Evolutionary conservation across 2,888 invertebrate genomes (phyloP).

Genomic region (Rhabditoides inermis): DNA sequence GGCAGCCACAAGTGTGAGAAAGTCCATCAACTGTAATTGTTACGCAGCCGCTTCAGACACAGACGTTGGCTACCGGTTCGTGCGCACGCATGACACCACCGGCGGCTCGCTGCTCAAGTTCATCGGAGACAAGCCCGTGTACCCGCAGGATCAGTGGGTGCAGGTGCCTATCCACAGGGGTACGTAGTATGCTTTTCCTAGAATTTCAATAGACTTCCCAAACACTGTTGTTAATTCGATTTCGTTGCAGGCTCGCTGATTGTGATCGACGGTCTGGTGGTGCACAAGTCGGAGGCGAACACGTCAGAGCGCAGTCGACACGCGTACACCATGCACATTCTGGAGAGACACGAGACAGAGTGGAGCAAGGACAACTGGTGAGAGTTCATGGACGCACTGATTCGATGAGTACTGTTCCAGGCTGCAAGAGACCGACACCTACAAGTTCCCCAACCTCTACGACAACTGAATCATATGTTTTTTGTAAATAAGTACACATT

Average conservation of each 20-base stretch:
- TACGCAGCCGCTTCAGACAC: conserved; percentile 21
- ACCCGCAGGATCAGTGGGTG: conserved; percentile 66
- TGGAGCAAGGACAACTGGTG: conserved; percentile 66
- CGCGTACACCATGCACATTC: conserved; percentile 88
- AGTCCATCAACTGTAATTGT: too few relatives aligned
- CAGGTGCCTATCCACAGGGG: conserved; percentile 77
- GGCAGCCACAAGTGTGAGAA: conserved; percentile 76
- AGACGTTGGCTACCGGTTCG: conserved; percentile 38
- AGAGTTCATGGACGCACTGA: conserved; percentile 2
- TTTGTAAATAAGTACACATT: too few relatives aligned
- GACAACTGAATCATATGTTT: too few relatives aligned
- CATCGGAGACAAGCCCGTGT: conserved; percentile 38
- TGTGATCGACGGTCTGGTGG: conserved; percentile 81
- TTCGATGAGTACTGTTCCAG: too few relatives aligned
- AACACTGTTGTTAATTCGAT: neutral
- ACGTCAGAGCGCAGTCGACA: conserved; percentile 74
- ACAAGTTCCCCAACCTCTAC: conserved; percentile 39
- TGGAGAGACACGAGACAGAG: conserved; percentile 68
- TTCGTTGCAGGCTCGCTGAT: conserved; percentile 66
- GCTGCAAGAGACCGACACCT: conserved; percentile 35
- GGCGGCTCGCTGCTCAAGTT: conserved; percentile 39
- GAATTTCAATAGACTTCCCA: too few relatives aligned
- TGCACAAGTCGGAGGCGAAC: conserved; percentile 83
- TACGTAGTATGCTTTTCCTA: too few relatives aligned
- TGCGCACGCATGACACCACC: conserved; percentile 28